These are phyloP conservation scores for Maniola jurtina DNA, from an alignment of 1,140 invertebrate genomes.

Conservation along the genomic window DNA sequence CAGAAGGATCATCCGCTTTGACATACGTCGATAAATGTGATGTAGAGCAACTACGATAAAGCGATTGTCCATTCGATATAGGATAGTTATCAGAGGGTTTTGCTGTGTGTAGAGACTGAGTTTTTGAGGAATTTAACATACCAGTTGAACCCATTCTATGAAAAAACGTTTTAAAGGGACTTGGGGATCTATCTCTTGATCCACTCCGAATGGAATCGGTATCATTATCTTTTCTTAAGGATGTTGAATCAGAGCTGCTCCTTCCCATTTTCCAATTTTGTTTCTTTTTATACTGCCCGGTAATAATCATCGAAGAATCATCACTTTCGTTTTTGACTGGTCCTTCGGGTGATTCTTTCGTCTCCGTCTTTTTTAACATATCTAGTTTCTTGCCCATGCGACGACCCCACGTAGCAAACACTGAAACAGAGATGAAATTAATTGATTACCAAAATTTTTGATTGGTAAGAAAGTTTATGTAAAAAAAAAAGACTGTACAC, in stretches of 20 bases:
- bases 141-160: slow-evolving; percentile 87
- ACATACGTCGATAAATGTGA: slow-evolving; percentile 88
- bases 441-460: not conserved
- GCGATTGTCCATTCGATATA: slow-evolving; percentile 72
- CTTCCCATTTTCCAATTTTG: slow-evolving; percentile 76
- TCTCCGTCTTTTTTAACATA: slow-evolving; percentile 83
- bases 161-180: slow-evolving; percentile 86
- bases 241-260: slow-evolving; percentile 72
- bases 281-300: slow-evolving; percentile 74
- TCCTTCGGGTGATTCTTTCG: slow-evolving; percentile 77
- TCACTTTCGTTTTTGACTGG: slow-evolving; percentile 47
- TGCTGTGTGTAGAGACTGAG: slow-evolving; percentile 73
- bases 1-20: slow-evolving; percentile 88
- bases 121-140: slow-evolving; percentile 83
- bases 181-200: slow-evolving; percentile 79
- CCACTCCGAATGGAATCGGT: slow-evolving; percentile 72
- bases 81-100: slow-evolving; percentile 68
- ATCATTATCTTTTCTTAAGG: slow-evolving; percentile 66
- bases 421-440: slow-evolving; percentile 71
- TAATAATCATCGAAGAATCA: slow-evolving; percentile 46
- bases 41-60: slow-evolving; percentile 88
- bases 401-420: slow-evolving; percentile 88
- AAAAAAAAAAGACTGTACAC: too few relatives aligned
- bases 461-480: not conserved
- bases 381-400: slow-evolving; percentile 89